Percentiles rank a stretch among this genome's conserved stretches.
These are phyloP conservation scores for Takifugu bimaculatus DNA, from an alignment of 2,113 vertebrate genomes.

Conservation along the genomic window DNA sequence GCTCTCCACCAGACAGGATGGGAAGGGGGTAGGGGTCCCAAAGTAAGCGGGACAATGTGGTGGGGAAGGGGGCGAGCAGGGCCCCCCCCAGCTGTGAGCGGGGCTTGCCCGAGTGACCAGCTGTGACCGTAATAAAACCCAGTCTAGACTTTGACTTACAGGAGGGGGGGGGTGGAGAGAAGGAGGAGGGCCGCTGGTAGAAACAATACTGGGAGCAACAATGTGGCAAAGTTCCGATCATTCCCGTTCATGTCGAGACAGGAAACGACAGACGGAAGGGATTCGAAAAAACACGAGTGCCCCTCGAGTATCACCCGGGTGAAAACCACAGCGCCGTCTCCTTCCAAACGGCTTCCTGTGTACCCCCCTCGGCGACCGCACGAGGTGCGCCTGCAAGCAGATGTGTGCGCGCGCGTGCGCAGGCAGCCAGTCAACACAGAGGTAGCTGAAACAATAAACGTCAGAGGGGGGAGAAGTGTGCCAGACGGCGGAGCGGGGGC, in stretches of 20 bases:
- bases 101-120: conserved; percentile 65
- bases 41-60: conserved; percentile 45
- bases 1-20: conserved; percentile 52
- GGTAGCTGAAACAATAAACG: conserved; percentile 10
- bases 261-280: conserved; percentile 65
- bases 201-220: too few relatives aligned
- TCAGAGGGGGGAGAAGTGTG: conserved; percentile 31
- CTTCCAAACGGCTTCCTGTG: conserved; percentile 35
- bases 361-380: conserved; percentile 3
- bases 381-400: neutral
- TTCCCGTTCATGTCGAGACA: conserved; percentile 74
- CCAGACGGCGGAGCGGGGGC: neutral
- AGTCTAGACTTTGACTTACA: conserved; percentile 78
- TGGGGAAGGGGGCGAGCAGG: conserved; percentile 12
- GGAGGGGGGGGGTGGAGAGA: conserved; percentile 38
- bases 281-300: conserved; percentile 63
- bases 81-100: conserved; percentile 27
- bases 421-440: conserved; percentile 32
- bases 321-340: conserved; percentile 18
- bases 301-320: conserved; percentile 12
- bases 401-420: neutral
- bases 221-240: conserved; percentile 68
- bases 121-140: conserved; percentile 71
- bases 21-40: conserved; percentile 34
- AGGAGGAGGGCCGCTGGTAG: conserved; percentile 39